phyloP scores from a whole-genome alignment of 2,888 invertebrate species.

The Barypeithes pellucidus region DNA sequence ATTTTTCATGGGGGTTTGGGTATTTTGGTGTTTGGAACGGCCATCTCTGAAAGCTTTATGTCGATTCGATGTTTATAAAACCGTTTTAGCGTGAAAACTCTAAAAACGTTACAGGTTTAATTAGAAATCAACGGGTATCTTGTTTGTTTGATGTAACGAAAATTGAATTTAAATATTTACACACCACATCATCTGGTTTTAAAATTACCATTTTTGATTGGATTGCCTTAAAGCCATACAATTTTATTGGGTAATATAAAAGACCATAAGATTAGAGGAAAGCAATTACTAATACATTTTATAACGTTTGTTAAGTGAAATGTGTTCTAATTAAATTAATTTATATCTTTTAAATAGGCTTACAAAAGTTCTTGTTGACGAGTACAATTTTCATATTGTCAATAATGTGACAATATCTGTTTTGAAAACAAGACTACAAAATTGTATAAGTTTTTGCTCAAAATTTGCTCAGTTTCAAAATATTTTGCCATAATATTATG shows the following conservation, averaged over 20 bases:
- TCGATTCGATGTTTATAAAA: conserved; percentile 36
- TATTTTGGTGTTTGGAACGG: conserved; percentile 32
- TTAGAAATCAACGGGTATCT: conserved; percentile 41
- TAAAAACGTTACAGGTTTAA: conserved; percentile 38
- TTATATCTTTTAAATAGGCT: not conserved
- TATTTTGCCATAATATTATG: no score
- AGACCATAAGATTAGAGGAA: conserved; percentile 3
- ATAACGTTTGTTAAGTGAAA: conserved; percentile 12
- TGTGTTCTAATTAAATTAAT: not conserved
- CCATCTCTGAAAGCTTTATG: conserved; percentile 39
- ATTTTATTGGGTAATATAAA: conserved; percentile 30
- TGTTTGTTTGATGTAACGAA: conserved; percentile 40
- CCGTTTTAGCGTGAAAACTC: conserved; percentile 34
- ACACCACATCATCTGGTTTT: conserved; percentile 27
- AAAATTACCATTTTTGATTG: conserved; percentile 34
- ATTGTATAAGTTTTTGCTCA: no score
- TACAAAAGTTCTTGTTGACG: no score
- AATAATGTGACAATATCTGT: no score
- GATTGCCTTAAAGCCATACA: conserved; percentile 2
- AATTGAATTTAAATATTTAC: conserved; percentile 46
- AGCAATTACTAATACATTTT: conserved; percentile 11
- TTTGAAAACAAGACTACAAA: no score
- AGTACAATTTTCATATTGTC: no score
- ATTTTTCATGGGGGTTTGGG: conserved; percentile 43
- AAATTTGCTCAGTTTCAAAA: no score